Conservation (phyloP, 92 coral and sea anemone species). For the Zoanthus sansibaricus region DNA sequence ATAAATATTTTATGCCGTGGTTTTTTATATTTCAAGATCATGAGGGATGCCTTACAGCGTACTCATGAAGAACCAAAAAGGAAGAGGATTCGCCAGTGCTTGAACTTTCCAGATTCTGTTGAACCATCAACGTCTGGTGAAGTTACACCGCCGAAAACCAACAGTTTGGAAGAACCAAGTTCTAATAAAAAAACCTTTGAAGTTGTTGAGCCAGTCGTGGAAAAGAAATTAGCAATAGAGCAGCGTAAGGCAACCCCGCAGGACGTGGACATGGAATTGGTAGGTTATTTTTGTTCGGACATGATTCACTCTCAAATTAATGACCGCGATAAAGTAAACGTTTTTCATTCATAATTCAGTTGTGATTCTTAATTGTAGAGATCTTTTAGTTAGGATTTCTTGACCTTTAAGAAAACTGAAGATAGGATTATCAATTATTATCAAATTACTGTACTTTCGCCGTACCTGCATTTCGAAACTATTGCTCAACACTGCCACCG, state of each 20-base stretch:
- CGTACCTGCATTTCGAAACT: neutral
- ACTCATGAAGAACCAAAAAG: neutral
- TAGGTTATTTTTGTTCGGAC: slow-evolving; percentile 1
- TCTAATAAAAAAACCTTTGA: neutral
- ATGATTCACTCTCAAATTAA: neutral
- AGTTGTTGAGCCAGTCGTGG: neutral
- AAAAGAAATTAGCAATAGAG: neutral
- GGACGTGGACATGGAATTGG: neutral
- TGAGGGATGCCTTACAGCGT: neutral
- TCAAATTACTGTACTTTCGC: neutral
- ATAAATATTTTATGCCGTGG: neutral
- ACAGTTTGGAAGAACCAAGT: neutral
- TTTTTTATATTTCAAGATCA: neutral
- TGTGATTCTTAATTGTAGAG: too few relatives aligned
- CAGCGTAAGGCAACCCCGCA: neutral
- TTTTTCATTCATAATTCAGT: neutral
- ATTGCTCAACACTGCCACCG: neutral
- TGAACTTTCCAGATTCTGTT: neutral
- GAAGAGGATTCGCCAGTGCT: neutral
- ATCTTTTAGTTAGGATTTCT: too few relatives aligned
- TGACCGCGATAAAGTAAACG: neutral
- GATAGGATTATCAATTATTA: too few relatives aligned
- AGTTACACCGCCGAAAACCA: neutral
- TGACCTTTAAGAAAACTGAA: too few relatives aligned
- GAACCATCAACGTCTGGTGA: neutral